These are phyloP conservation scores for Euura lappo DNA, from an alignment of 1,140 invertebrate species.

Conservation along the genomic window DNA sequence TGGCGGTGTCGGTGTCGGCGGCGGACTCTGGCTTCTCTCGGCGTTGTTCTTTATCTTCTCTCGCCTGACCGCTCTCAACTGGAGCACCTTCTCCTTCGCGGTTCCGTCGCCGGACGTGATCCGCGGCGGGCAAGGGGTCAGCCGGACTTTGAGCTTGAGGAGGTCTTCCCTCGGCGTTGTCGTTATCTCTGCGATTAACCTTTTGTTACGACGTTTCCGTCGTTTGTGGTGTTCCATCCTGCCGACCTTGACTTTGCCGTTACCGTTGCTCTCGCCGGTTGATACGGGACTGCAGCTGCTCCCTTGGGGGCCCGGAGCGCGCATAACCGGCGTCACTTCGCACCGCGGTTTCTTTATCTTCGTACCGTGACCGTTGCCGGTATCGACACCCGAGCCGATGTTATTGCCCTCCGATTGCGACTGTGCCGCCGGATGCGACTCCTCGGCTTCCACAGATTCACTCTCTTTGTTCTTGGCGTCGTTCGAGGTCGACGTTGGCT, in stretches of 20 bases:
- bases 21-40: background rate
- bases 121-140: conserved; percentile 50
- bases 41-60: conserved; percentile 40
- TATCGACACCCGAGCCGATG: background rate
- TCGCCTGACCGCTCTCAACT: conserved; percentile 38
- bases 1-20: background rate
- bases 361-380: background rate
- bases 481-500: too few species aligned
- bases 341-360: conserved; percentile 50
- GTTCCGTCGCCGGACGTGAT: conserved; percentile 32
- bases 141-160: conserved; percentile 49
- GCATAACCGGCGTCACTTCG: conserved; percentile 51
- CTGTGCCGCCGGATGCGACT: too few species aligned
- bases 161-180: conserved; percentile 52
- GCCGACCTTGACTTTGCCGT: too few species aligned
- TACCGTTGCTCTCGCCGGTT: conserved; percentile 28
- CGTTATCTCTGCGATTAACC: conserved; percentile 54
- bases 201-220: conserved; percentile 50
- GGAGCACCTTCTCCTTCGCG: conserved; percentile 49
- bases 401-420: too few species aligned
- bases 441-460: too few species aligned
- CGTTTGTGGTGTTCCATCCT: conserved; percentile 47
- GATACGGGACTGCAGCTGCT: background rate
- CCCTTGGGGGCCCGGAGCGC: conserved; percentile 35
- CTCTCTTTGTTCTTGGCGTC: too few species aligned